Conservation (phyloP, 2,797 vertebrate genomes). For the Paramormyrops hopkinsi region DNA sequence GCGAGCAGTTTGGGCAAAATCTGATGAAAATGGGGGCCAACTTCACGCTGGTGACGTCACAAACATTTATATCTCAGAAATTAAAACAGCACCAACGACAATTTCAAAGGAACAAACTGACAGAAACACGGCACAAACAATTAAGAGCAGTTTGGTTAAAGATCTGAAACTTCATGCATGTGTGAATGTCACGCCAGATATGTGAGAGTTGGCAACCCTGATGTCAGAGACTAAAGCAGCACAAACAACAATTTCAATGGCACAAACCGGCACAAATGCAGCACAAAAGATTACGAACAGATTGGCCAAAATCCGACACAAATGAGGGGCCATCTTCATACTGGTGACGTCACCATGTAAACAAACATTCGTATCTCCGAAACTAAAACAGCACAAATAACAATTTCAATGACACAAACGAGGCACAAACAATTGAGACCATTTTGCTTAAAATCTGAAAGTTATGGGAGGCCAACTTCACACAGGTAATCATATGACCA, state of each 20-base stretch:
- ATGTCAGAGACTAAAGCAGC: not conserved
- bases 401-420: too few relatives aligned
- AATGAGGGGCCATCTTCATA: not conserved
- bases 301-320: not conserved
- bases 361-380: not conserved
- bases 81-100: not conserved
- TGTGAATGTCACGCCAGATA: not conserved
- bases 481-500: not conserved
- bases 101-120: not conserved
- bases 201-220: not conserved
- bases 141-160: not conserved
- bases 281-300: not conserved
- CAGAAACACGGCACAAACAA: not conserved
- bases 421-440: not conserved
- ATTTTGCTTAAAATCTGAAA: not conserved
- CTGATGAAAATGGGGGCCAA: not conserved
- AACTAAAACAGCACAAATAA: not conserved
- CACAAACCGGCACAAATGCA: not conserved
- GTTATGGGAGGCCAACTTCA: not conserved
- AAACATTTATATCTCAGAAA: not conserved
- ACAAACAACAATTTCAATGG: not conserved
- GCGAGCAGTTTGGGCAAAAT: not conserved
- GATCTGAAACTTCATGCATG: not conserved
- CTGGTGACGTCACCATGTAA: not conserved
- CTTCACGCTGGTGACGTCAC: not conserved